Evolutionary conservation across 2,888 invertebrate genomes (phyloP), one percentile per base, ranked within the genome.

Genomic region (Agonopterix heracliana): DNA sequence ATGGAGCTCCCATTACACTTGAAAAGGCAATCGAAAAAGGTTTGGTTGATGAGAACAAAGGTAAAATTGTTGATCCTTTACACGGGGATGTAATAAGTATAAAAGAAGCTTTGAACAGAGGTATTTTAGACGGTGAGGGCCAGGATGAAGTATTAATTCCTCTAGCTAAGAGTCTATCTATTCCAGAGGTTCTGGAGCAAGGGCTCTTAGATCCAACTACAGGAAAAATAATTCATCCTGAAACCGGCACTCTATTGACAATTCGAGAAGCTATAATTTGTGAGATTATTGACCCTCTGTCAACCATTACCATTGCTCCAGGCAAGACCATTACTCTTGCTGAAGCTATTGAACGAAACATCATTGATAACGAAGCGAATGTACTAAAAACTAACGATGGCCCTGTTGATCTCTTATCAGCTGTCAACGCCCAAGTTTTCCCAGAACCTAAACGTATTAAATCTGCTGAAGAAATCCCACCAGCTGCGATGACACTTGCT

Each of bases 241-340:
- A 96, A 82, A 94, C 95, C 14, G 97, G 97, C 2, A 91, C 89
- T 59, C 91, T 92, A 54, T 86, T 97, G 47, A 93, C 93, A 49
- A 86, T 97, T 54, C 90, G 92, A 61, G 94, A 97, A 90, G 96
- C 97, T 26, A 94, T 98, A 46, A 91, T 94, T 62, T 95, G 95
- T 74, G 97, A 97, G 66, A 93, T 97, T 60, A 91, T 97, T 46
- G 96, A 98, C 87, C 93, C 96, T 0, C 81, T 93, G 48, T 95
- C 96, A 9, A 90, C 90, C 47, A 83, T 98, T 48, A 90, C 90
- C 1, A 86, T 91, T 38, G 92, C 92, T 1, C 84, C 89, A 36
- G 91, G 91, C 38, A 90, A 90, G 54, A 89, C 90, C 54, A 89
- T 96, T 34, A 94, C 95, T 0, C 77, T 98, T 44, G 91, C 92